Base-by-base conservation (phyloP, 1,140 invertebrate species). In the Drosophila serrata region DNA sequence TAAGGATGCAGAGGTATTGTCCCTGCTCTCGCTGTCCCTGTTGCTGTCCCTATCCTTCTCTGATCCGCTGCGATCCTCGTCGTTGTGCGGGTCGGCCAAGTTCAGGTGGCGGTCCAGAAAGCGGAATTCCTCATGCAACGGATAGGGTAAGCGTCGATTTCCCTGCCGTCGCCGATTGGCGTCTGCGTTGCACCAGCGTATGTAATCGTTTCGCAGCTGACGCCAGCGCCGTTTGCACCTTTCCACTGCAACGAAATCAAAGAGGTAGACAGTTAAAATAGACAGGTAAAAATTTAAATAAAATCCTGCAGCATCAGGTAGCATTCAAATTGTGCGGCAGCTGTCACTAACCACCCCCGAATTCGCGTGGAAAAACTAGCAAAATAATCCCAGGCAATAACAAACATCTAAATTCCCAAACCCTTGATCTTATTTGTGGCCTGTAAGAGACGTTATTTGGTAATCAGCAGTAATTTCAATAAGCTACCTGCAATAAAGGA, bases 201-300 rank as follows among this genome's bases (percentile, higher is more conserved):
- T 59, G 37, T 79, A 88, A 24, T 90, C 86, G 35, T 62, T 73
- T n/a, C 85, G 81, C 12, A 85, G 58, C 45, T 75, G 61, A 35
- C 85, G 85, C 85, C 86, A 88, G 43, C 81, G 77, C 0, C 86
- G 64, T 39, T 90, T 88, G 45, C 85, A 90, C 37, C 62, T 78
- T 13, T 84, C 74, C 22, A 81, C 85, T 88, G 56, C 29, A 63
- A 46, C 22, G 46, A 24, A 35, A 43, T 0, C 53, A 27, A 69
- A 19, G 27, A 22, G 43, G 27, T 3, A 61, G 8, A 13, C 12
- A n/a, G 6, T 55, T 49, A 49, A 33, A 1, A 33, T 8, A 19
- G 1, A 29, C 57, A 86, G 49, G 82, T 39, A 81, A 33, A 19
- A 33, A 73, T 39, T 59, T 31, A 49, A 15, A 8, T n/a, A 42